A percentile compares a stretch with the other conserved stretches of the same genome.
phyloP scores from a whole-genome alignment of 2,113 vertebrate species.

The Glaucomys volans region DNA sequence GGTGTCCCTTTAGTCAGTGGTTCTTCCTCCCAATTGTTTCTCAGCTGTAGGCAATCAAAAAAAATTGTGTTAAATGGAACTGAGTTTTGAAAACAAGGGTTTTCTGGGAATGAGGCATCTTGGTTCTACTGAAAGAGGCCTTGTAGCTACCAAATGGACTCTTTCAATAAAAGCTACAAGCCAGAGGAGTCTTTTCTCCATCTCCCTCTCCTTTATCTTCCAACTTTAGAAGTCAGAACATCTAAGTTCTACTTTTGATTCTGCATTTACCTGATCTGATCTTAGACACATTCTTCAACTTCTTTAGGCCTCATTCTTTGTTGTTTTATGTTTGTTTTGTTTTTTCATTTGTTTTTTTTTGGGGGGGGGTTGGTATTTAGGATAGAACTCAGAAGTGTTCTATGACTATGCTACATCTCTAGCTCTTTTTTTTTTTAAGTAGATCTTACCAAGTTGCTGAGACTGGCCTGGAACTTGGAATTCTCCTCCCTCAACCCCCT shows the following conservation, averaged over 20 bases:
- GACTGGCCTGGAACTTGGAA: no score
- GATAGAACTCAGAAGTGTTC: no score
- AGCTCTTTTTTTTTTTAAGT: no score
- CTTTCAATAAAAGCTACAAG: background rate
- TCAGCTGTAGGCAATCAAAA: background rate
- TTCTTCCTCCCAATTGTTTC: background rate
- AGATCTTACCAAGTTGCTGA: no score
- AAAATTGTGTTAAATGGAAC: background rate
- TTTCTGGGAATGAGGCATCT: background rate
- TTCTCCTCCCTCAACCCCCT: no score
- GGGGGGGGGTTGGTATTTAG: no score
- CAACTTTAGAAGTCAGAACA: background rate
- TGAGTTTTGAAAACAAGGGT: background rate
- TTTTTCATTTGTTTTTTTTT: no score
- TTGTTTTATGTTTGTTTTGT: background rate
- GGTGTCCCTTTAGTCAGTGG: background rate
- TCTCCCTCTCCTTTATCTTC: background rate
- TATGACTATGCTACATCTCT: no score
- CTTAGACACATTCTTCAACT: background rate
- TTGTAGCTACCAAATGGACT: background rate
- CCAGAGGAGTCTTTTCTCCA: background rate
- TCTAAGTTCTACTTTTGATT: background rate
- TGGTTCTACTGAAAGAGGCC: background rate
- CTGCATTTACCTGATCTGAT: background rate
- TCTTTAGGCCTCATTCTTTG: background rate